phyloP scores from a whole-genome alignment of 2,888 invertebrate genomes.

The Zele albiditarsus region DNA sequence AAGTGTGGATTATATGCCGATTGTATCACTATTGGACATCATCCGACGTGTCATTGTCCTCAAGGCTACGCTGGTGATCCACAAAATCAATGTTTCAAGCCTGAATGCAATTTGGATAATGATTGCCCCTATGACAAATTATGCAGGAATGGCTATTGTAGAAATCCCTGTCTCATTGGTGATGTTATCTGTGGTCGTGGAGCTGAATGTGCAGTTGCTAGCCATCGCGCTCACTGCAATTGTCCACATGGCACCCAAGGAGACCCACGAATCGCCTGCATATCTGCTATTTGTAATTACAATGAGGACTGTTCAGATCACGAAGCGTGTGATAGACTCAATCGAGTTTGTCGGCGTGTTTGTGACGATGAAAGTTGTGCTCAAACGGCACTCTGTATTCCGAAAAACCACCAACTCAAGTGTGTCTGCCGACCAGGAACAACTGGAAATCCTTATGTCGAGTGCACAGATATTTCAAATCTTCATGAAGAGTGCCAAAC shows the following conservation, averaged over 20 bases:
- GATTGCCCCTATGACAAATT: constrained; percentile 90
- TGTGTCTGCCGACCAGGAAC: constrained; percentile 86
- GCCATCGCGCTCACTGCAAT: constrained; percentile 86
- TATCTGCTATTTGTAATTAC: constrained; percentile 88
- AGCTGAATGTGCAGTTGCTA: constrained; percentile 83
- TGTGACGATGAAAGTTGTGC: constrained; percentile 90
- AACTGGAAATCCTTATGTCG: constrained; percentile 85
- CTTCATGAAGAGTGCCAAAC: constrained; percentile 77
- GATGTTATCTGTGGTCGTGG: constrained; percentile 84
- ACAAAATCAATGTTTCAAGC: constrained; percentile 87
- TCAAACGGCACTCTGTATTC: constrained; percentile 83
- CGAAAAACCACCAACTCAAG: constrained; percentile 83
- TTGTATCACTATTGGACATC: constrained; percentile 84
- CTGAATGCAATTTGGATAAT: constrained; percentile 85
- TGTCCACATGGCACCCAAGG: constrained; percentile 92
- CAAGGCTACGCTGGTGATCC: constrained; percentile 92
- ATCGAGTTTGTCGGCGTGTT: constrained; percentile 86
- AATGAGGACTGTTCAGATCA: constrained; percentile 91
- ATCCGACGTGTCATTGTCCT: constrained; percentile 89
- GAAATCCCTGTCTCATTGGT: constrained; percentile 83
- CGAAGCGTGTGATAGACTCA: constrained; percentile 88
- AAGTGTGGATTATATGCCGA: constrained; percentile 88
- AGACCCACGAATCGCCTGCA: constrained; percentile 86
- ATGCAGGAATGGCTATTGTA: constrained; percentile 86
- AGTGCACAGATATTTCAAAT: constrained; percentile 76